Base-by-base conservation (phyloP, 37 sponge, comb jelly and placozoan species). In the Ianthella basta region DNA sequence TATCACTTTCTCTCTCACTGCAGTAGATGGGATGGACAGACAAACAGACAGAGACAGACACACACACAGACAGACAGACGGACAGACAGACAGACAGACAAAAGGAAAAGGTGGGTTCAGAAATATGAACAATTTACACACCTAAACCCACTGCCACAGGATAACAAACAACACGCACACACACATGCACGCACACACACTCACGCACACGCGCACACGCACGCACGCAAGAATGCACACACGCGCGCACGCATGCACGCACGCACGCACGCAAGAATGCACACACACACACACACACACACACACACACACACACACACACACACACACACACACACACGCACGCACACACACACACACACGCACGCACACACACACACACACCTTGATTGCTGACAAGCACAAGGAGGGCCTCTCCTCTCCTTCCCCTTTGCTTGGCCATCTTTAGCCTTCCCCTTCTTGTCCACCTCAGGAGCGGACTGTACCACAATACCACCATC, bases 391-490 rank as follows among this genome's bases (percentile, higher is more conserved):
- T n/a, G 29, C 10, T 61, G 24, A 61, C 29, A n/a, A 13, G 27
- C 4, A 61, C 64, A 61, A 10, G 27, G 29, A 6, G 27, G 2
- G 24, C 4, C 64, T 5, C 64, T 61, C 10, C 24, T 61, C 64
- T 12, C 64, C 13, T 27, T 61, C 64, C 64, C 29, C 13, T 27
- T 61, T 12, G 4, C 64, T 61, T 61, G 29, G 24, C 64, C 64
- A 6, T 27, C 64, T 61, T 54, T 23, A 1, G 88, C 83, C 20
- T 35, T 69, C 36, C 23, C 25, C 70, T 15, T 73, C 54, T 81
- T 34, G 3, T 81, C 75, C 57, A 75, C 78, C 32, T 61, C 24
- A 44, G 50, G 6, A 44, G 8, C 50, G 24, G 56, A 30, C 60
- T 80, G 20, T n/a, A 24, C 29, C n/a, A 24, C 34, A 12, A 44